Evolutionary conservation across 2,888 invertebrate species (phyloP), one percentile per base, ranked within the genome.

Genomic region (Hypena proboscidalis): DNA sequence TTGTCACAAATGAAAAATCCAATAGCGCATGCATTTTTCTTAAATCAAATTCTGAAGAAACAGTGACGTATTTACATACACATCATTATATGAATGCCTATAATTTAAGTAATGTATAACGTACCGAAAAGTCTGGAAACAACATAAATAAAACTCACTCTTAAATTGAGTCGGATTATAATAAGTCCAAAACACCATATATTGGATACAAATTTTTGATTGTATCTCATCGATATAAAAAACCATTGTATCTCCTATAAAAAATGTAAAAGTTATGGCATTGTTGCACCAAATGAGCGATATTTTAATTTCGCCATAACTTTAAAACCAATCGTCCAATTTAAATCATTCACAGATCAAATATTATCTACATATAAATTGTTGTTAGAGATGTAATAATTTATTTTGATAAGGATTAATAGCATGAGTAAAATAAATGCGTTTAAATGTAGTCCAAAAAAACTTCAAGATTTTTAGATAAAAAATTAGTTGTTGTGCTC

Each of bases 1-100:
- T 41, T 22, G 41, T 41, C 41, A 41, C 41, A 41, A 41, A 34
- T 41, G 34, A 21, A 41, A 41, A 34, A 29, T 41, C 15, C 13
- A 27, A 10, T 29, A 34, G 34, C 10, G 29, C 14, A 29, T 15
- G 33, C 33, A 17, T 27, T 34, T 41, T 41, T 41, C 17, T 41
- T 22, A 33, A 13, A 34, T 34, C 29, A 23, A 32, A 23, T 39
- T 39, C 39, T 39, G 39, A 39, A 39, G 39, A 13, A 39, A 39
- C 39, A 15, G 32, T 41, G 41, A 41, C 29, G 34, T 41, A 41
- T 41, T 41, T 41, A 41, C 41, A 34, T 13, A 20, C 17, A 41
- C 33, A 11, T 34, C 9, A 14, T 29, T 41, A 30, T 21, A 22
- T 41, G 27, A 29, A 9, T 33, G 27, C 22, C 9, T 27, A 15